Evolutionary conservation across 2,888 invertebrate genomes (phyloP).

Genomic region (Onchidella celtica): DNA sequence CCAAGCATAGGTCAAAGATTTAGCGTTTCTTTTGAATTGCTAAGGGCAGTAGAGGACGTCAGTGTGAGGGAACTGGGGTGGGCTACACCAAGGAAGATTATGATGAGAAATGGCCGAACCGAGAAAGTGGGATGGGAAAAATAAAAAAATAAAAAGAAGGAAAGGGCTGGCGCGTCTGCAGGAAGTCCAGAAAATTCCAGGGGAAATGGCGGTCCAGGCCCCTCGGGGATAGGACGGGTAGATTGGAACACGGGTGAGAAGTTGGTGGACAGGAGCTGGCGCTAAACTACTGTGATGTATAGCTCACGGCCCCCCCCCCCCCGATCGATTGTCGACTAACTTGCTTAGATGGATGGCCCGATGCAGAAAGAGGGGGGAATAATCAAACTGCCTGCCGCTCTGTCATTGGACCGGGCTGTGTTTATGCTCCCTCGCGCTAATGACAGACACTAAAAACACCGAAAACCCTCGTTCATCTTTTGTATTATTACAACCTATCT

Average conservation of each 20-base stretch:
- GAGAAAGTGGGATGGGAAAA: no score
- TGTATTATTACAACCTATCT: background rate
- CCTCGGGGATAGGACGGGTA: background rate
- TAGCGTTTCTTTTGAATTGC: no score
- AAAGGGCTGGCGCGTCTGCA: no score
- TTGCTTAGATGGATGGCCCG: background rate
- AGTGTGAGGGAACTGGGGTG: no score
- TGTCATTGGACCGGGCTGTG: conserved; percentile 6
- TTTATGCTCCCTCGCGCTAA: conserved; percentile 23
- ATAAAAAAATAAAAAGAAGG: no score
- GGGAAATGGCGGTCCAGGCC: no score
- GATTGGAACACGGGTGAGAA: background rate
- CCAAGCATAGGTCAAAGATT: no score
- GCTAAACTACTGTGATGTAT: conserved; percentile 9
- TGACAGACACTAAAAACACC: background rate
- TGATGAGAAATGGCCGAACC: background rate
- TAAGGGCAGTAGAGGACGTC: no score
- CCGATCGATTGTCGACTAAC: background rate
- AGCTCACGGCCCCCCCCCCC: background rate
- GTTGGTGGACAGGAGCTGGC: background rate
- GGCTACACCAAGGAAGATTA: background rate
- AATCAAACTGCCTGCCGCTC: conserved; percentile 9
- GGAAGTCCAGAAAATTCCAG: no score
- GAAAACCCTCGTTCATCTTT: background rate
- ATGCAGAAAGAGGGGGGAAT: conserved; percentile 20